These are phyloP conservation scores for Thripadectes ignobilis DNA, from an alignment of 2,797 vertebrate species.

Conservation along the genomic window DNA sequence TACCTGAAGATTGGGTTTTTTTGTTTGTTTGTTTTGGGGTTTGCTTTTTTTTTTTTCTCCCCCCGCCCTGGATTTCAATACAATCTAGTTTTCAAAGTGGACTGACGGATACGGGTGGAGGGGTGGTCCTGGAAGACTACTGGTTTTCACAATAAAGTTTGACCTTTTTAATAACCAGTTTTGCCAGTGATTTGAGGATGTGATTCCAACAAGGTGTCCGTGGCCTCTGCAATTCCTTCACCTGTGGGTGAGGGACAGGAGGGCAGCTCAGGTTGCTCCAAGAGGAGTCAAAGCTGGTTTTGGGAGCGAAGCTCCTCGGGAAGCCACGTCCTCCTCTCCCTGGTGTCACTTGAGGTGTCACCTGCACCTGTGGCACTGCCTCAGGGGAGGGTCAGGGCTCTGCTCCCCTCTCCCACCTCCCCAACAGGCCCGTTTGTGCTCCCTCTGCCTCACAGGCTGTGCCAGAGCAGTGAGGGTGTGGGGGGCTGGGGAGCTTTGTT, in stretches of 20 bases:
- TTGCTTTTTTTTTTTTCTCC: background rate
- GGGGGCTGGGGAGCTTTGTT: background rate
- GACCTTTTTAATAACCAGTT: constrained; percentile 68
- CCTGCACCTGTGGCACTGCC: background rate
- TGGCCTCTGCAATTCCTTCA: constrained; percentile 12
- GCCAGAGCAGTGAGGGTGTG: background rate
- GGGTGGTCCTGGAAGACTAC: constrained; percentile 66
- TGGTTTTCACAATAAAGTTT: constrained; percentile 69
- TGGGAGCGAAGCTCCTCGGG: background rate
- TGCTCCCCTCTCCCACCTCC: background rate
- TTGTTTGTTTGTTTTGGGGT: no score
- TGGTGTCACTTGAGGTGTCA: background rate
- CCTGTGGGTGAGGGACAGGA: background rate
- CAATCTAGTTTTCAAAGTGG: constrained; percentile 62
- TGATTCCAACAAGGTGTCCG: constrained; percentile 9
- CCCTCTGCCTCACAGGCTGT: background rate
- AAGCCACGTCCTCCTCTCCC: background rate
- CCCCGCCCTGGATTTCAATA: constrained; percentile 9
- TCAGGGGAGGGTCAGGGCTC: background rate
- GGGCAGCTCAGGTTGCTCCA: background rate
- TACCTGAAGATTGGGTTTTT: constrained; percentile 32
- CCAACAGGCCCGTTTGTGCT: background rate
- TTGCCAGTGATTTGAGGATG: constrained; percentile 55
- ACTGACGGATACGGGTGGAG: constrained; percentile 54
- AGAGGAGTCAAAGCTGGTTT: constrained; percentile 9